Conservation (phyloP, 2,113 vertebrate species). For the Polypterus bichir region DNA sequence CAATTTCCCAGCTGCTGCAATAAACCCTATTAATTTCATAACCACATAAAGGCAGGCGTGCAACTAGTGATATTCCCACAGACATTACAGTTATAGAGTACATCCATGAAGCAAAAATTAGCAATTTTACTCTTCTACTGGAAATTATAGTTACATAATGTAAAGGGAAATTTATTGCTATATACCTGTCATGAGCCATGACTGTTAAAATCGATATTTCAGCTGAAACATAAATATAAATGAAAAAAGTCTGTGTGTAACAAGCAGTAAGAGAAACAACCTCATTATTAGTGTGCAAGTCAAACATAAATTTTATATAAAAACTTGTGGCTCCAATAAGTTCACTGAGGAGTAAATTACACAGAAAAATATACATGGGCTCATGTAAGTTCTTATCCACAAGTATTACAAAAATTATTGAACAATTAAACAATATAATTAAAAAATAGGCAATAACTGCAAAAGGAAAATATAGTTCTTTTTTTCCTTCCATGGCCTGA, state of each 20-base stretch:
- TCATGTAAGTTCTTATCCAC: constrained; percentile 34
- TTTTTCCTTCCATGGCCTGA: constrained; percentile 17
- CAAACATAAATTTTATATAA: background rate
- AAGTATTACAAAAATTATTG: constrained; percentile 25
- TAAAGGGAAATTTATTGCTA: constrained; percentile 31
- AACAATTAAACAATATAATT: constrained; percentile 20
- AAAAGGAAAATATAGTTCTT: constrained; percentile 24
- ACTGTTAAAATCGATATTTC: constrained; percentile 27
- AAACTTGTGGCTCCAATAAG: no score
- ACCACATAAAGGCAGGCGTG: background rate
- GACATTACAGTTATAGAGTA: constrained; percentile 1
- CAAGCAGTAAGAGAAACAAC: constrained; percentile 26
- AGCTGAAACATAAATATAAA: constrained; percentile 25
- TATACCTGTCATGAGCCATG: constrained; percentile 33
- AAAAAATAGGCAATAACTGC: constrained; percentile 18
- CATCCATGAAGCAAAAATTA: constrained; percentile 21
- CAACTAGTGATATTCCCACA: constrained; percentile 14
- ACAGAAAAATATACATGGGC: constrained; percentile 30
- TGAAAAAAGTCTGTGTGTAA: constrained; percentile 34
- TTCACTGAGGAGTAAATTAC: no score
- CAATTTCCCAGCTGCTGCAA: constrained; percentile 2
- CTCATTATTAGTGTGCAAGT: constrained; percentile 21
- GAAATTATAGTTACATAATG: constrained; percentile 26
- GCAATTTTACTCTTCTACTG: background rate
- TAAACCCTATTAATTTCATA: constrained; percentile 4